Conservation (phyloP, 2,888 invertebrate species). For the Xylota sylvarum region DNA sequence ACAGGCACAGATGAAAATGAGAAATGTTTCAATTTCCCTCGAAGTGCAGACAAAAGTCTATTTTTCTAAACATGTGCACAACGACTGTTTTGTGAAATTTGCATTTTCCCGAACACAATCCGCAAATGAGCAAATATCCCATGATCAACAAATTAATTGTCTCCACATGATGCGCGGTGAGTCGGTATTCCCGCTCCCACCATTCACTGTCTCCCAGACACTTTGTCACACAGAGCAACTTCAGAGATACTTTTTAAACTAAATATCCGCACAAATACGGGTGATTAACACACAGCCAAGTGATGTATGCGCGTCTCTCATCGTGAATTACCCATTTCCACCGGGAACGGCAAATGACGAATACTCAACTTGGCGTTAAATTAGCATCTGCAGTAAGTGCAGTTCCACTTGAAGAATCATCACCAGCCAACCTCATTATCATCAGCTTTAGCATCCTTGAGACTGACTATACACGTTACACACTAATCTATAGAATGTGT, state of each 20-base stretch:
- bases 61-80: conserved; percentile 13
- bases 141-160: conserved; percentile 71
- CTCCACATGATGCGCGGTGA: conserved; percentile 58
- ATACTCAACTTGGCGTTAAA: conserved; percentile 73
- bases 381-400: conserved; percentile 74
- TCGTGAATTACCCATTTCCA: conserved; percentile 46
- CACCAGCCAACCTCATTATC: conserved; percentile 70
- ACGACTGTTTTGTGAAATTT: conserved; percentile 5
- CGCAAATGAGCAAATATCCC: conserved; percentile 63
- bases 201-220: background rate
- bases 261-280: conserved; percentile 43
- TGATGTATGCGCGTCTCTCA: conserved; percentile 47
- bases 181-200: conserved; percentile 18
- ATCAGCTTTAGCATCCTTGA: conserved; percentile 63
- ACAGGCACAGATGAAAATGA: background rate
- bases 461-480: conserved; percentile 13
- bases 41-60: background rate
- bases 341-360: conserved; percentile 23
- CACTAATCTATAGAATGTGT: background rate
- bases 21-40: background rate
- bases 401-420: conserved; percentile 73
- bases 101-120: conserved; percentile 33
- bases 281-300: conserved; percentile 54
- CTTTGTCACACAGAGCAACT: conserved; percentile 34
- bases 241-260: conserved; percentile 24